phyloP scores from a whole-genome alignment of 2,888 invertebrate species.

The Trachelus tabidus region DNA sequence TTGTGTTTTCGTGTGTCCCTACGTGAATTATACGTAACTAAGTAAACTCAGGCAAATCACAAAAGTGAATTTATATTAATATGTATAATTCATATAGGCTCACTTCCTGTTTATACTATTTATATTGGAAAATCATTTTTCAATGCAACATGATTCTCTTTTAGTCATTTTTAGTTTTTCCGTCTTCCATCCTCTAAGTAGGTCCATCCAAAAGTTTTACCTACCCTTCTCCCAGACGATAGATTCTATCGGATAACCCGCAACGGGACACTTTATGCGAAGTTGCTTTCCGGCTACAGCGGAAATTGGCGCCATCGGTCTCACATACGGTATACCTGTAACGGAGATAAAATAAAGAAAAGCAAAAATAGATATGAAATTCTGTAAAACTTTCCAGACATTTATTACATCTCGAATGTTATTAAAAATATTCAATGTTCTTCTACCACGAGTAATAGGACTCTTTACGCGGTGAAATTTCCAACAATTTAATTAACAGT shows the following conservation, averaged over 20 bases:
- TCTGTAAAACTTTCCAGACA: neutral
- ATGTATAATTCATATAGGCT: too few relatives aligned
- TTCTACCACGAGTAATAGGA: neutral
- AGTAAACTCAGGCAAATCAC: neutral
- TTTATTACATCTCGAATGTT: neutral
- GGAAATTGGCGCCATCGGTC: slow-evolving; percentile 63
- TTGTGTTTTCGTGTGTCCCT: neutral
- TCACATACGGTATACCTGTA: slow-evolving; percentile 65
- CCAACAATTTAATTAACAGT: neutral
- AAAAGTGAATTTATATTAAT: too few relatives aligned
- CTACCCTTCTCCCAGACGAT: slow-evolving; percentile 70
- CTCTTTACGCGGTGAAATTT: neutral
- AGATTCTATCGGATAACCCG: slow-evolving; percentile 69
- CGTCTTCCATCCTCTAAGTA: neutral
- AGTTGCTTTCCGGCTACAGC: slow-evolving; percentile 68
- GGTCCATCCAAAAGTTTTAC: slow-evolving; percentile 16
- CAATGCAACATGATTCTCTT: too few relatives aligned
- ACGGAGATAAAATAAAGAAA: slow-evolving; percentile 19
- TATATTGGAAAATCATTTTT: too few relatives aligned
- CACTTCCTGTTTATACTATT: too few relatives aligned
- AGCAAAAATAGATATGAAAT: slow-evolving; percentile 4
- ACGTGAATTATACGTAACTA: neutral
- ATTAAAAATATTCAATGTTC: neutral
- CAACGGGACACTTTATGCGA: slow-evolving; percentile 69
- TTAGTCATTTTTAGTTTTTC: neutral